Percentiles rank a stretch among this genome's conserved stretches.
phyloP scores from a whole-genome alignment of 2,113 vertebrate species.

The Perca flavescens region DNA sequence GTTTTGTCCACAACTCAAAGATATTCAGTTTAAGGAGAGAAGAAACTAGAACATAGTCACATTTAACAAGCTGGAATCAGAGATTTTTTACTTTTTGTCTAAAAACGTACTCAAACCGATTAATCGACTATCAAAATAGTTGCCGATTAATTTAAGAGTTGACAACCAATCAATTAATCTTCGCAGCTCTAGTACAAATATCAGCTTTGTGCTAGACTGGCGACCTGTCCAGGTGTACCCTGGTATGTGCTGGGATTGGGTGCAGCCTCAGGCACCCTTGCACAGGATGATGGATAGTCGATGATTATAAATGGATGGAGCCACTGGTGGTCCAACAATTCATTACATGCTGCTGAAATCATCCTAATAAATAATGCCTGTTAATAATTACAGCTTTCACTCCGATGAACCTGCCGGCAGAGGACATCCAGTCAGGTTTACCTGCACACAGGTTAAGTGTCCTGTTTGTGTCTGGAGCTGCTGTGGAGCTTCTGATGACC shows the following conservation, averaged over 20 bases:
- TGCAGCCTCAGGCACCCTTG: background rate
- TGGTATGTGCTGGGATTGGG: background rate
- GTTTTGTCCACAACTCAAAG: too few species aligned
- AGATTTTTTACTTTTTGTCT: too few species aligned
- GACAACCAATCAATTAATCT: too few species aligned
- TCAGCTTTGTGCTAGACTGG: background rate
- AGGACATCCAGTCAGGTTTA: background rate
- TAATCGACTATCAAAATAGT: too few species aligned
- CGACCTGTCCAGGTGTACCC: background rate
- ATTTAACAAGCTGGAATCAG: too few species aligned
- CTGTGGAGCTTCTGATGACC: constrained; percentile 24
- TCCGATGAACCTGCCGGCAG: background rate
- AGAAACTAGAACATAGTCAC: too few species aligned
- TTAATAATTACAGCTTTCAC: background rate
- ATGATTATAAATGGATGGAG: background rate
- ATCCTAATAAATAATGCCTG: background rate
- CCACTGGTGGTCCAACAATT: background rate
- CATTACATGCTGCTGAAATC: background rate
- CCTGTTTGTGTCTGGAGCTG: constrained; percentile 35
- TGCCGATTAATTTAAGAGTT: too few species aligned
- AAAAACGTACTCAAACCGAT: too few species aligned
- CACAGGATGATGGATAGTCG: background rate
- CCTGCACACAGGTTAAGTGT: constrained; percentile 30
- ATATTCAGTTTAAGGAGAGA: too few species aligned
- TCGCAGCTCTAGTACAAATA: too few species aligned